Evolutionary conservation across 2,797 vertebrate species (phyloP).

Genomic region (Coregonus sp.): DNA sequence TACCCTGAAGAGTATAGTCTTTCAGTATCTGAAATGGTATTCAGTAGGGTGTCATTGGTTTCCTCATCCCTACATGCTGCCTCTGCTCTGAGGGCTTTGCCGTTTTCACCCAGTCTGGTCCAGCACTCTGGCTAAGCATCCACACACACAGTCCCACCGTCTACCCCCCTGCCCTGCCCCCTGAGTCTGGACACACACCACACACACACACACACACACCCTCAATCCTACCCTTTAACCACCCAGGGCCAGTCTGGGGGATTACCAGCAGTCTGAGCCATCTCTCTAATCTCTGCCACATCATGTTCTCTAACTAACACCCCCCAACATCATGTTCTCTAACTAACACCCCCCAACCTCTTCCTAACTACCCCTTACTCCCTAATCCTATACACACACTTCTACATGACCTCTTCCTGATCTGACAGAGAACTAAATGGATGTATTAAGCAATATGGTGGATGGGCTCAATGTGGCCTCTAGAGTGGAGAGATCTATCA

Average conservation of each 20-base stretch:
- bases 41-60: neutral
- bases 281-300: constrained; percentile 59
- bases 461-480: neutral
- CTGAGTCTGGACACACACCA: too few species aligned
- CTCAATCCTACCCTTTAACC: constrained; percentile 8
- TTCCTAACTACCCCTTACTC: constrained; percentile 45
- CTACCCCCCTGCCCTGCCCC: constrained; percentile 2
- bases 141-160: neutral
- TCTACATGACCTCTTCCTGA: neutral
- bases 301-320: constrained; percentile 48
- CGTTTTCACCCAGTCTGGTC: neutral
- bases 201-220: too few species aligned
- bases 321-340: constrained; percentile 36
- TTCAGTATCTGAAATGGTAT: too few species aligned
- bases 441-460: neutral
- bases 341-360: constrained; percentile 38
- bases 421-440: neutral
- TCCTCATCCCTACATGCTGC: neutral
- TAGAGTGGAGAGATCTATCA: neutral
- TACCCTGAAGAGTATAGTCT: too few species aligned
- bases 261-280: constrained; percentile 69
- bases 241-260: constrained; percentile 55
- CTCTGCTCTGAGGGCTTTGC: neutral
- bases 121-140: neutral
- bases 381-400: neutral